Percentiles rank a stretch among this genome's conserved stretches.
These are phyloP conservation scores for Drosophila sordidula DNA, from an alignment of 2,888 invertebrate species.

Conservation along the genomic window DNA sequence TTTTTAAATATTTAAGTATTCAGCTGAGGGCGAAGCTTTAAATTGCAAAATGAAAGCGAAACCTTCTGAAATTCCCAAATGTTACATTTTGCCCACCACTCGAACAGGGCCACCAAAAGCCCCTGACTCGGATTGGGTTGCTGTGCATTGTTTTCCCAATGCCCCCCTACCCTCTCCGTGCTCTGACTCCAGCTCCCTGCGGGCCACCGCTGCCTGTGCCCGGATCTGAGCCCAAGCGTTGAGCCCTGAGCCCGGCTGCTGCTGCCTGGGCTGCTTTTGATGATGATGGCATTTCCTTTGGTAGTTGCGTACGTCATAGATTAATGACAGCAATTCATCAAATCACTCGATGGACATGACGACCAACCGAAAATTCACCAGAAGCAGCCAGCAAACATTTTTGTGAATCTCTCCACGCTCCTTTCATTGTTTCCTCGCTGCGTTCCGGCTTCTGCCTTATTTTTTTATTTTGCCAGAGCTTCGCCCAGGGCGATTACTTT, in stretches of 20 bases:
- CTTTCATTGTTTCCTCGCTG: slow-evolving; percentile 39
- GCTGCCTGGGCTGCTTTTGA: slow-evolving; percentile 77
- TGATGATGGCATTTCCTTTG: slow-evolving; percentile 83
- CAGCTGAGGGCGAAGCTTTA: slow-evolving; percentile 35
- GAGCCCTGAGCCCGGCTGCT: slow-evolving; percentile 52
- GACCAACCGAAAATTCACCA: slow-evolving; percentile 79
- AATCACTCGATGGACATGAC: slow-evolving; percentile 86
- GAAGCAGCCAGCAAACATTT: slow-evolving; percentile 66
- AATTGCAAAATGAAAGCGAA: slow-evolving; percentile 71
- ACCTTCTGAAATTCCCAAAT: slow-evolving; percentile 69
- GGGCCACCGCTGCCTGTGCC: slow-evolving; percentile 41
- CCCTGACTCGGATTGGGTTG: slow-evolving; percentile 38
- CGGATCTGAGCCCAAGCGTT: slow-evolving; percentile 32
- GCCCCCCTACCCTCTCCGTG: slow-evolving; percentile 19
- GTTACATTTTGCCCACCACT: slow-evolving; percentile 55
- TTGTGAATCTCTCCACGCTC: slow-evolving; percentile 40
- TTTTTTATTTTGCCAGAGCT: slow-evolving; percentile 21
- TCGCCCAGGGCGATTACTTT: slow-evolving; percentile 30
- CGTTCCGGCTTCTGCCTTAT: slow-evolving; percentile 39
- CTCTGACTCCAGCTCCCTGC: slow-evolving; percentile 48
- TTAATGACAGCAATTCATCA: slow-evolving; percentile 85
- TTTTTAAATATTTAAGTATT: slow-evolving; percentile 7
- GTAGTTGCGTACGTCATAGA: slow-evolving; percentile 86
- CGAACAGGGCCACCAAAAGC: slow-evolving; percentile 26
- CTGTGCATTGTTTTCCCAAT: slow-evolving; percentile 56